Evolutionary conservation across 2,113 vertebrate species (phyloP), one percentile per base, ranked within the genome.

Genomic region (Guaruba guarouba): DNA sequence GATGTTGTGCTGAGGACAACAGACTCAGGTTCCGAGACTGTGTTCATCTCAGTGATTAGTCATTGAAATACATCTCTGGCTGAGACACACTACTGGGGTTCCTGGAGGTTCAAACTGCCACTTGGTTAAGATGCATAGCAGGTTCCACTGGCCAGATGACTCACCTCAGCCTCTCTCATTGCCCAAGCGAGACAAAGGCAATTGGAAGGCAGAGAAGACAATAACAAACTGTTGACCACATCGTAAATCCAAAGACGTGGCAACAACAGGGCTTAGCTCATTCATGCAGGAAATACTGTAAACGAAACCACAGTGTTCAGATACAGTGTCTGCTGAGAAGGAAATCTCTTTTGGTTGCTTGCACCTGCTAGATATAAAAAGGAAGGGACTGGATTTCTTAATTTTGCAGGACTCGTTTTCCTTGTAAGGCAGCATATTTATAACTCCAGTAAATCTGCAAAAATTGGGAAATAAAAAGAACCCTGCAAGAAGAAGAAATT

Each of bases 221-320:
- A 94, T 61, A 95, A 92, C 94, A 92, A 93, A 93, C 83, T 81
- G 71, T 88, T 95, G 96, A 77, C 81, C 88, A 41, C 82, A 4
- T 82, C 43, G 2, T 95, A 96, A 97, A 91, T 96, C 90, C 86
- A 83, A 33, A 85, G 92, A 80, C 0, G 7, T 62, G 76, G 91
- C 91, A 88, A 88, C 69, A 48, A 49, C 74, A 37, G 74, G 67
- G 86, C 82, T 88, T 15, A 91, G 92, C 49, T 96, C 62, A 1
- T 71, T 94, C 91, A 75, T 54, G 92, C 80, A 89, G 95, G 83
- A 84, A 82, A 78, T 86, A 76, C 7, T 94, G 88, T 83, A 94
- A 96, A 92, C 71, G 83, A 91, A 92, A 93, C 80, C 10, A 23
- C 17, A 28, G 61, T 18, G 68, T 43, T 95, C 0, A 2, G 62